phyloP scores from a whole-genome alignment of 2,888 invertebrate species.

The Corbicula japonica region DNA sequence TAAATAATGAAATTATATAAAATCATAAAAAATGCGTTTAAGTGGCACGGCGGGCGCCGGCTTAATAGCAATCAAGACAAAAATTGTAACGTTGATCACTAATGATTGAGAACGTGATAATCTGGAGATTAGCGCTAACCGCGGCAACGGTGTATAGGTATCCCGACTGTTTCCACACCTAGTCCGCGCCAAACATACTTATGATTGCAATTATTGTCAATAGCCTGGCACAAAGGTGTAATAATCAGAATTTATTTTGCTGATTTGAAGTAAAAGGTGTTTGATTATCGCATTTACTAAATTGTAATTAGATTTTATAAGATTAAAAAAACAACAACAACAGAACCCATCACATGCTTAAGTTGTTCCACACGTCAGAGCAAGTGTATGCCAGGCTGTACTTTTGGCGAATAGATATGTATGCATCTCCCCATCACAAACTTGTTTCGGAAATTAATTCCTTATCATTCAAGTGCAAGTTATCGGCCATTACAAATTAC shows the following conservation, averaged over 20 bases:
- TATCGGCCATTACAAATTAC: too few species aligned
- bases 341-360: too few species aligned
- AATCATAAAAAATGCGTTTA: too few species aligned
- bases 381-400: too few species aligned
- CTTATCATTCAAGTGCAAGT: too few species aligned
- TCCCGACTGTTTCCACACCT: conserved; percentile 16
- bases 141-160: not conserved
- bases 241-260: conserved; percentile 15
- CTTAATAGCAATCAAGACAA: conserved; percentile 17
- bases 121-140: conserved; percentile 14
- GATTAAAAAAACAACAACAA: too few species aligned
- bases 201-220: conserved; percentile 21
- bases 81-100: conserved; percentile 3
- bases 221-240: conserved; percentile 7
- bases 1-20: too few species aligned
- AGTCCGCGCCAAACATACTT: conserved; percentile 12
- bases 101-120: conserved; percentile 25
- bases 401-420: too few species aligned
- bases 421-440: too few species aligned
- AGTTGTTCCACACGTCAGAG: too few species aligned
- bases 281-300: not conserved
- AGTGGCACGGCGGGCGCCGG: conserved; percentile 25
- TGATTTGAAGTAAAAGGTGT: not conserved
- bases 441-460: too few species aligned
- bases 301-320: conserved; percentile 6